A percentile compares a stretch with the other conserved stretches of the same genome.
Evolutionary conservation across 2,113 vertebrate species (phyloP).

Genomic region (Chloebia gouldiae): DNA sequence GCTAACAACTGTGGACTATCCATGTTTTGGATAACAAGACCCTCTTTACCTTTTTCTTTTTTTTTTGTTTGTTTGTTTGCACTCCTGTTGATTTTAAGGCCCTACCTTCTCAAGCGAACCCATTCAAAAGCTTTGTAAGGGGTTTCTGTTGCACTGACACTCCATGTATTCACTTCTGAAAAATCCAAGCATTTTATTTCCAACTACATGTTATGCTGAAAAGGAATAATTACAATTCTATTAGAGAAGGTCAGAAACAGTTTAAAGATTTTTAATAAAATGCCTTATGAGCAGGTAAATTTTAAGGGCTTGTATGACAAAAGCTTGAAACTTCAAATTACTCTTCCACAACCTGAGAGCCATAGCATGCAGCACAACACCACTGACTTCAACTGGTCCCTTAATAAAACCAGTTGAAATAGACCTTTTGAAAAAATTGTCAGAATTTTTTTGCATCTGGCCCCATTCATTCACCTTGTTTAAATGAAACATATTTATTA

Average conservation of each 20-base stretch:
- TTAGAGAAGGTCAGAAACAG: neutral
- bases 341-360: neutral
- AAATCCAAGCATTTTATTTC: neutral
- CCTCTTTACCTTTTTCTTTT: neutral
- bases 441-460: neutral
- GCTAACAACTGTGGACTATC: neutral
- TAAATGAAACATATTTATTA: neutral
- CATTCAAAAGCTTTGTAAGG: neutral
- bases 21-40: neutral
- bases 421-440: neutral
- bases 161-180: neutral
- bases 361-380: neutral
- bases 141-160: neutral
- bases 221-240: neutral
- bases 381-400: accelerated
- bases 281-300: neutral
- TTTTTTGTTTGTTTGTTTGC: too few relatives aligned
- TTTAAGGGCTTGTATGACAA: neutral
- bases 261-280: neutral
- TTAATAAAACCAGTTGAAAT: neutral
- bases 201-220: neutral
- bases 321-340: neutral
- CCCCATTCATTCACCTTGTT: neutral
- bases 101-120: neutral
- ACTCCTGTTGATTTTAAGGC: neutral